These are phyloP conservation scores for Gastrophryne carolinensis DNA, from an alignment of 2,797 vertebrate species.

Conservation along the genomic window DNA sequence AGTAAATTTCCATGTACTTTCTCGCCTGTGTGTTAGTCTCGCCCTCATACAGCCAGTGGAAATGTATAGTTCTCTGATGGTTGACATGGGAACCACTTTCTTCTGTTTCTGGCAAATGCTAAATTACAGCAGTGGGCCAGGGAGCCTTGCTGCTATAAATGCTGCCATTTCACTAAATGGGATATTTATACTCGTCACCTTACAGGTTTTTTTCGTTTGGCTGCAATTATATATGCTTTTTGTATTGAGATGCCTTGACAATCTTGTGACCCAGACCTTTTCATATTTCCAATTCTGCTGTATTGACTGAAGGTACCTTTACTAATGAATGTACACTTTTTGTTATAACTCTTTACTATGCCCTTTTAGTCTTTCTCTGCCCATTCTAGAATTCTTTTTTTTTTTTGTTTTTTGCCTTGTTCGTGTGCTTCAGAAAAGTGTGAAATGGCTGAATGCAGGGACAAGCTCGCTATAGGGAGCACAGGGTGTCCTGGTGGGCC, in stretches of 20 bases:
- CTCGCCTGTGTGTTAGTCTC: background rate
- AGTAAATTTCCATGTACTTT: background rate
- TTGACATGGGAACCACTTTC: constrained; percentile 6
- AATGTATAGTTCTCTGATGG: constrained; percentile 1
- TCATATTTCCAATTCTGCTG: no score
- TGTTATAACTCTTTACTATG: background rate
- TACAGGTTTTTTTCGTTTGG: background rate
- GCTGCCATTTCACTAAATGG: background rate
- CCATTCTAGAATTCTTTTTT: background rate
- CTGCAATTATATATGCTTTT: background rate
- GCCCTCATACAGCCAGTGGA: background rate
- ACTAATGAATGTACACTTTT: no score
- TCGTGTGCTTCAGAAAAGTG: no score
- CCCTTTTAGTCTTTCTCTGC: background rate
- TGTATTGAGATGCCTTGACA: background rate
- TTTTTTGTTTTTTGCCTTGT: no score
- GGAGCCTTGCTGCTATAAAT: background rate
- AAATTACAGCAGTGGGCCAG: background rate
- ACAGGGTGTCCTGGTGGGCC: no score
- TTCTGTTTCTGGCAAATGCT: background rate
- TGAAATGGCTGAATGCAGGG: no score
- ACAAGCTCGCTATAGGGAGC: no score
- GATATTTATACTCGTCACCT: background rate
- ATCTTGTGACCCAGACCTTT: background rate
- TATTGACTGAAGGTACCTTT: no score